phyloP scores from a whole-genome alignment of 2,113 vertebrate species.

The Chlorodrepanis virens region DNA sequence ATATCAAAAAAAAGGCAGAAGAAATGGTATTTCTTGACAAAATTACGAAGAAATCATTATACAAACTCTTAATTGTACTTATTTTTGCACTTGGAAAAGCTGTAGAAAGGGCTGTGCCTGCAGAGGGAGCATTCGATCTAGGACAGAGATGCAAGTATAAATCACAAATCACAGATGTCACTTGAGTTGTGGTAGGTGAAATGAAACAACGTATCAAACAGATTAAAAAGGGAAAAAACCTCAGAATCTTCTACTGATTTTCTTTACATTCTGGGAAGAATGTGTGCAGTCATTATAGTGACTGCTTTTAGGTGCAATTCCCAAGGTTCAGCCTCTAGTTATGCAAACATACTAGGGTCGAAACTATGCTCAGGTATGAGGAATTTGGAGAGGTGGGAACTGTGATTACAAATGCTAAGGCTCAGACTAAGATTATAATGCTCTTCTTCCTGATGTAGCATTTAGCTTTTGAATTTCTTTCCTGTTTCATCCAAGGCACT shows the following conservation, averaged over 20 bases:
- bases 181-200: not conserved
- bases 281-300: not conserved
- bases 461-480: not conserved
- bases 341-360: not conserved
- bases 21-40: not conserved
- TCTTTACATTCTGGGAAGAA: not conserved
- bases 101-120: slow-evolving; percentile 29
- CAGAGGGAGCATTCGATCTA: slow-evolving; percentile 68
- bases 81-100: not conserved
- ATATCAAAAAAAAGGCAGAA: not conserved
- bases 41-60: not conserved
- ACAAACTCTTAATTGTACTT: not conserved
- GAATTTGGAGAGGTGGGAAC: not conserved
- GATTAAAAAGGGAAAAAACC: not conserved
- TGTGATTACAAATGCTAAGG: not conserved
- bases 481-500: not conserved
- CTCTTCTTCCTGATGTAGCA: not conserved
- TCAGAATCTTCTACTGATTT: not conserved
- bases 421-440: not conserved
- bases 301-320: not conserved
- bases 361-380: not conserved
- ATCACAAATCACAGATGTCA: not conserved
- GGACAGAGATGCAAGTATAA: not conserved
- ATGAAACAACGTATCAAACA: not conserved
- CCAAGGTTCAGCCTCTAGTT: not conserved